Evolutionary conservation across 2,113 vertebrate genomes (phyloP).

Genomic region (Perca schrenkii): DNA sequence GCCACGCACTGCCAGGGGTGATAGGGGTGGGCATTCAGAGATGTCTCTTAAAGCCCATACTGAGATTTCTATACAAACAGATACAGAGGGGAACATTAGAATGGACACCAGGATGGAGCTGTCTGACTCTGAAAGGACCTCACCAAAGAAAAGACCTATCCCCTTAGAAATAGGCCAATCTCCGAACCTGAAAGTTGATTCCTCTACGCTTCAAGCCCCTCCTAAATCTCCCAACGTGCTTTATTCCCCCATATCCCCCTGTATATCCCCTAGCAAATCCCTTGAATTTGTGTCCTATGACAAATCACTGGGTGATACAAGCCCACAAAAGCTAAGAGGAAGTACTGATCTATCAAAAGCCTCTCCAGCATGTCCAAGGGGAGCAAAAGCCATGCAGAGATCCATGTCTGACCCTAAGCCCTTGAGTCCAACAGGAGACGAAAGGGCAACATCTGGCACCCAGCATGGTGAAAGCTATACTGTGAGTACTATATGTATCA

Average conservation of each 20-base stretch:
- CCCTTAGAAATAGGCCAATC: conserved; percentile 96
- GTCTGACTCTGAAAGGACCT: conserved; percentile 90
- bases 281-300: conserved; percentile 98
- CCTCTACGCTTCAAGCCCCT: conserved; percentile 89
- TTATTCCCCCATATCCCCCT: conserved; percentile 96
- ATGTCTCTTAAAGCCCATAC: conserved; percentile 95
- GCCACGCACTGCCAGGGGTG: conserved; percentile 87
- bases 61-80: conserved; percentile 98
- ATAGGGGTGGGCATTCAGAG: conserved; percentile 89
- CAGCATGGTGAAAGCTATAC: conserved; percentile 91
- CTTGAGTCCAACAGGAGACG: conserved; percentile 96
- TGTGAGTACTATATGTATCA: conserved; percentile 85
- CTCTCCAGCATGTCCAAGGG: conserved; percentile 91
- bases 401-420: conserved; percentile 98
- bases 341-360: conserved; percentile 86
- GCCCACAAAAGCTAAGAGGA: conserved; percentile 90
- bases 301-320: conserved; percentile 92
- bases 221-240: conserved; percentile 98
- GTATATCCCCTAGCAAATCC: conserved; percentile 94
- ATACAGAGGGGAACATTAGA: conserved; percentile 91
- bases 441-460: conserved; percentile 89
- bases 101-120: conserved; percentile 95
- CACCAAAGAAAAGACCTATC: conserved; percentile 93
- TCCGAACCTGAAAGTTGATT: conserved; percentile 91
- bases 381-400: conserved; percentile 93